Evolutionary conservation across 1,140 invertebrate genomes (phyloP).

Genomic region (Ceratina japonica): DNA sequence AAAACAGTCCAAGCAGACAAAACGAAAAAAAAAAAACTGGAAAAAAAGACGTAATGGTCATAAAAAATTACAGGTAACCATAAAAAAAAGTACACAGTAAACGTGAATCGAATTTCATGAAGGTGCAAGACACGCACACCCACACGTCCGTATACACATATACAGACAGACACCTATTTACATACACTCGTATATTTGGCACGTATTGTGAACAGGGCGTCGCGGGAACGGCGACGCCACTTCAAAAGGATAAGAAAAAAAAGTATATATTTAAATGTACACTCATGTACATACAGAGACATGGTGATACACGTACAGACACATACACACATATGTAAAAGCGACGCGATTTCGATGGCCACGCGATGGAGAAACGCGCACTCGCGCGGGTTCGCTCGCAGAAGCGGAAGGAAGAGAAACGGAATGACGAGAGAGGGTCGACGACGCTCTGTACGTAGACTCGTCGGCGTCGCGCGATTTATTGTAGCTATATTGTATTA

Average conservation of each 20-base stretch:
- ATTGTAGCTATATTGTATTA: constrained; percentile 63
- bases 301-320: constrained; percentile 3
- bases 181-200: constrained; percentile 24
- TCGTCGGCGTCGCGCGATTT: constrained; percentile 57
- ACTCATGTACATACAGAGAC: constrained; percentile 7
- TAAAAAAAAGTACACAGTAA: constrained; percentile 39
- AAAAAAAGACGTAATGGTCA: constrained; percentile 65
- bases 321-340: constrained; percentile 16
- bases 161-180: constrained; percentile 32
- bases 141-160: background rate
- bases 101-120: constrained; percentile 50
- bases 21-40: constrained; percentile 61
- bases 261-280: constrained; percentile 20
- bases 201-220: constrained; percentile 9
- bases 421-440: constrained; percentile 13
- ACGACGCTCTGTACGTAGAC: constrained; percentile 29
- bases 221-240: background rate
- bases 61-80: constrained; percentile 66
- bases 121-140: constrained; percentile 30
- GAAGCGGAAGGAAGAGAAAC: background rate
- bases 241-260: background rate
- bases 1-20: constrained; percentile 60
- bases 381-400: constrained; percentile 8
- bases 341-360: constrained; percentile 34
- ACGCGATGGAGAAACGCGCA: constrained; percentile 4